These are phyloP conservation scores for Stegastes partitus DNA, from an alignment of 2,113 vertebrate genomes.

Conservation along the genomic window DNA sequence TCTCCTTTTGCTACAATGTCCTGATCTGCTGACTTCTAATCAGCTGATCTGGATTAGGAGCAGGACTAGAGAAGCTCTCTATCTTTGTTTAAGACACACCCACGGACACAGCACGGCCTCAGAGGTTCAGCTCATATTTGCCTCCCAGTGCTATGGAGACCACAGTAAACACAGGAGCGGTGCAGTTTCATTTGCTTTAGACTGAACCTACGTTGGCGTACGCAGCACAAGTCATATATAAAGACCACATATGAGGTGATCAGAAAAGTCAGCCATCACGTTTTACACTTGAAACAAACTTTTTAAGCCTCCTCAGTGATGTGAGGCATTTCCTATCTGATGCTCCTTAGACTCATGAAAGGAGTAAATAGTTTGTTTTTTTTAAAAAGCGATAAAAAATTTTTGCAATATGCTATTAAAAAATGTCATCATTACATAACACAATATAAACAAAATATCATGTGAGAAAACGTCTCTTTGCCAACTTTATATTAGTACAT, in stretches of 20 bases:
- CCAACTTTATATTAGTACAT: no score
- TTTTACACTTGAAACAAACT: constrained; percentile 1
- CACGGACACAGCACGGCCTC: constrained; percentile 1
- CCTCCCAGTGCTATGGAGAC: constrained; percentile 32
- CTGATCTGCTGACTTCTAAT: constrained; percentile 53
- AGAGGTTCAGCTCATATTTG: constrained; percentile 47
- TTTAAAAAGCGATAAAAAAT: no score
- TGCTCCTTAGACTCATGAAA: no score
- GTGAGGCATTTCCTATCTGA: not conserved
- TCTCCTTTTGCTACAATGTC: constrained; percentile 52
- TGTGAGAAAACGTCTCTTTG: no score
- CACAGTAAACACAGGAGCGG: constrained; percentile 38
- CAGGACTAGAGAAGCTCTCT: constrained; percentile 35
- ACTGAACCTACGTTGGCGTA: constrained; percentile 5
- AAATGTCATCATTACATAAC: no score
- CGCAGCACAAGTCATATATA: not conserved
- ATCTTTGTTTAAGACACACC: constrained; percentile 45
- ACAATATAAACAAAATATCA: no score
- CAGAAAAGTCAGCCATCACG: not conserved
- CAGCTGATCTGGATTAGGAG: constrained; percentile 64
- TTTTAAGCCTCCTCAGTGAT: not conserved
- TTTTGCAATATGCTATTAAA: no score
- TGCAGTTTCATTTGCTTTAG: constrained; percentile 15
- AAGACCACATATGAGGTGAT: not conserved
- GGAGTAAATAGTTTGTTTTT: no score